These are phyloP conservation scores for Corydoras sp. DNA, from an alignment of 2,113 vertebrate species.

Conservation along the genomic window DNA sequence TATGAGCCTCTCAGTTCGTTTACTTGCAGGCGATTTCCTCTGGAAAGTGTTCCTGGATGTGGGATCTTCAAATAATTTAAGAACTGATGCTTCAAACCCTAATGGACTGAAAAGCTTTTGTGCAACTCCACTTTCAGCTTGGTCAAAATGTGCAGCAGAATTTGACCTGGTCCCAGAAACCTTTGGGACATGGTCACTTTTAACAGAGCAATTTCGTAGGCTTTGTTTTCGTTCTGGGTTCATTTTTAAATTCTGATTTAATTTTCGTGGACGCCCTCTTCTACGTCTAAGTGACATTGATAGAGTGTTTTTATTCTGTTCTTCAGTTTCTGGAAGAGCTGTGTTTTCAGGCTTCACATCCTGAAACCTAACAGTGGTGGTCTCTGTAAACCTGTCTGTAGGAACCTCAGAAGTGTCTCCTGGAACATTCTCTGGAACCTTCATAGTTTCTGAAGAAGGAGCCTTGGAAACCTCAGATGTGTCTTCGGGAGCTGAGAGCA, in stretches of 20 bases:
- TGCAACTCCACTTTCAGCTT: slow-evolving; percentile 69
- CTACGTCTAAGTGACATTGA: slow-evolving; percentile 60
- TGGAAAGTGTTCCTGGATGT: slow-evolving; percentile 83
- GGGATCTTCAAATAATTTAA: slow-evolving; percentile 82
- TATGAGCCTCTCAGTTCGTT: slow-evolving; percentile 52
- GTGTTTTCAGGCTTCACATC: background rate
- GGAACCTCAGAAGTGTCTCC: no score
- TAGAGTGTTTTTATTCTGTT: slow-evolving; percentile 52
- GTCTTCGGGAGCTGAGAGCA: no score
- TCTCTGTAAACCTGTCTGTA: background rate
- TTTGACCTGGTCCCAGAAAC: slow-evolving; percentile 63
- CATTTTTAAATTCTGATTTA: slow-evolving; percentile 66
- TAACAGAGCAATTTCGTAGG: slow-evolving; percentile 49
- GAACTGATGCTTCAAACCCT: slow-evolving; percentile 87
- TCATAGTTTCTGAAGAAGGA: no score
- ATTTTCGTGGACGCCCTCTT: slow-evolving; percentile 73
- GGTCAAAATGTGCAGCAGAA: slow-evolving; percentile 67
- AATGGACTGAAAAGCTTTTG: slow-evolving; percentile 87
- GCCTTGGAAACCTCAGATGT: no score
- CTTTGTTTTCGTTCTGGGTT: slow-evolving; percentile 60
- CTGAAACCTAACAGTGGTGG: slow-evolving; percentile 42
- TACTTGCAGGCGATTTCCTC: slow-evolving; percentile 69
- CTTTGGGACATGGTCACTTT: slow-evolving; percentile 24
- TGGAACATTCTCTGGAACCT: no score
- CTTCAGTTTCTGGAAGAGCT: slow-evolving; percentile 42